Conservation (phyloP, 2,888 invertebrate species). For the Hydroisotoma schaefferi region DNA sequence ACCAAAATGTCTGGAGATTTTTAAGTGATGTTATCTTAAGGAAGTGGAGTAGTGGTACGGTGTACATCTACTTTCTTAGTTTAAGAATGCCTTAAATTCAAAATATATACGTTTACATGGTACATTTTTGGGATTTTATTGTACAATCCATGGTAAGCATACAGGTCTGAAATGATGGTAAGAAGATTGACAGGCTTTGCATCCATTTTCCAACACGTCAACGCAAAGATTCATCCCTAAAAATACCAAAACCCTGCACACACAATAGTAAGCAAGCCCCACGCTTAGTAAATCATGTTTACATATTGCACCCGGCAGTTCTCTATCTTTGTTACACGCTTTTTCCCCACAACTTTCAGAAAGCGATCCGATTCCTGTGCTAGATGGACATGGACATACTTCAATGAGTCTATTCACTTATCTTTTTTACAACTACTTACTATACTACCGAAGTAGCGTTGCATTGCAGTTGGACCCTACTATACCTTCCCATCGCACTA, state of each 20-base stretch:
- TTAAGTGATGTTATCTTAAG: too few relatives aligned
- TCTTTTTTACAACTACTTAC: too few relatives aligned
- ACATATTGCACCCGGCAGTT: conserved; percentile 15
- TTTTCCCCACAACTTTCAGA: too few relatives aligned
- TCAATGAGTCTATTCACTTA: too few relatives aligned
- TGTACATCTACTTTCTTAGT: neutral
- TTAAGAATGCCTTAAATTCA: neutral
- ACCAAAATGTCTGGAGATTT: too few relatives aligned
- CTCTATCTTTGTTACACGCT: neutral
- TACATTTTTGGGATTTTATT: neutral
- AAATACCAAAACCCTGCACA: neutral
- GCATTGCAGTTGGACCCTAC: too few relatives aligned
- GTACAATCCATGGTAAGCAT: neutral
- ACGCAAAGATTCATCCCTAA: conserved; percentile 6
- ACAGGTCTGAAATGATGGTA: neutral
- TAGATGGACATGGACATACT: too few relatives aligned
- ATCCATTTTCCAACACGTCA: conserved; percentile 14
- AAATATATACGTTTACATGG: neutral
- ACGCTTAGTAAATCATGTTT: conserved; percentile 15
- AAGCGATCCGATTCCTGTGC: too few relatives aligned
- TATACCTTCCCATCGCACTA: too few relatives aligned
- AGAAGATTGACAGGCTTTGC: conserved; percentile 10
- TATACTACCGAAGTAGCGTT: too few relatives aligned
- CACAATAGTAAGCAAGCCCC: neutral
- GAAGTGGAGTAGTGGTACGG: too few relatives aligned